Evolutionary conservation across 1,140 invertebrate genomes (phyloP).

Genomic region (Kradibia gibbosae): DNA sequence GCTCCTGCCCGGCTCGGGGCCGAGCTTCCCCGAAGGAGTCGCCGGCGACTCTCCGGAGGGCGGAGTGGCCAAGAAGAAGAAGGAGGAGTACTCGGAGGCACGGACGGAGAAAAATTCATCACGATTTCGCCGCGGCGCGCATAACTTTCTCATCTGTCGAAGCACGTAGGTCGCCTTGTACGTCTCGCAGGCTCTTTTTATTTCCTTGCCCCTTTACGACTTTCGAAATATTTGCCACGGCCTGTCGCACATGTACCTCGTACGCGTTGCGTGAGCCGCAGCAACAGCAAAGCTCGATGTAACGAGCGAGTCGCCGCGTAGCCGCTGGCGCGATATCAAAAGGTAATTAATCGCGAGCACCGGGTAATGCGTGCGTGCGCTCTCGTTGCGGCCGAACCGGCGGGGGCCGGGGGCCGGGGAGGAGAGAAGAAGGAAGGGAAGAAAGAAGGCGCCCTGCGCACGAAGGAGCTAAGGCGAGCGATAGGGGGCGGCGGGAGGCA

Average conservation of each 20-base stretch:
- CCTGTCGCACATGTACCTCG: conserved; percentile 4
- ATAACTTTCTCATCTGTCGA: conserved; percentile 16
- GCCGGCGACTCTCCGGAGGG: no score
- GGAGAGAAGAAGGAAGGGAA: not conserved
- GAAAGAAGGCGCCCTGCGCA: no score
- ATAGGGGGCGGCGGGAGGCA: not conserved
- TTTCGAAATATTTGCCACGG: conserved; percentile 24
- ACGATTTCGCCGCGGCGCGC: not conserved
- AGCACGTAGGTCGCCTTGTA: not conserved
- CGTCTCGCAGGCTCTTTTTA: conserved; percentile 4
- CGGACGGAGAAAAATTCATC: conserved; percentile 16
- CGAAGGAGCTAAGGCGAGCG: no score
- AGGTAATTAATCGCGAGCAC: conserved; percentile 49
- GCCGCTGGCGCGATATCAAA: conserved; percentile 45
- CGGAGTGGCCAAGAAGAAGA: not conserved
- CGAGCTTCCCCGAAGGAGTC: not conserved
- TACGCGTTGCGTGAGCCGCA: conserved; percentile 27
- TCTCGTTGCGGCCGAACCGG: conserved; percentile 10
- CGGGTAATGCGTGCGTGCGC: conserved; percentile 16
- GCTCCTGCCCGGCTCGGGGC: no score
- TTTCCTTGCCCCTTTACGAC: conserved; percentile 15
- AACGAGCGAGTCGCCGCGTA: conserved; percentile 18
- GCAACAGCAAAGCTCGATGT: not conserved
- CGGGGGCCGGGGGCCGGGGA: no score
- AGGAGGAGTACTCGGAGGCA: no score